Percentiles rank a stretch among this genome's conserved stretches.
Evolutionary conservation across 2,888 invertebrate species (phyloP).

Genomic region (Eremobia ochroleuca): DNA sequence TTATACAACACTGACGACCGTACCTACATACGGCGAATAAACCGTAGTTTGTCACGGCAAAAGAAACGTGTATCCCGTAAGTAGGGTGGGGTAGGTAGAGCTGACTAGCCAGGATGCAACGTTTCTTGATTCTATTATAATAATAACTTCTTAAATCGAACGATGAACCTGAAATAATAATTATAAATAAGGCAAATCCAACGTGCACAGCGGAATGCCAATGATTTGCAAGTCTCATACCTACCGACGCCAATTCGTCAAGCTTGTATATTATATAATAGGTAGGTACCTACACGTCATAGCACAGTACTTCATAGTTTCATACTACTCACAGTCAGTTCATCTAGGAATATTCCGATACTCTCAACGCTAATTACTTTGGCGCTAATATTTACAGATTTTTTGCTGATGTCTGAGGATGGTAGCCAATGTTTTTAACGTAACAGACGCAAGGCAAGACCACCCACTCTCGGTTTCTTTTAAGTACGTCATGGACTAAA

Average conservation of each 20-base stretch:
- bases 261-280: constrained; percentile 2
- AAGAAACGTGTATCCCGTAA: neutral
- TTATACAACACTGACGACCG: too few relatives aligned
- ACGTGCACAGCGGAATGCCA: neutral
- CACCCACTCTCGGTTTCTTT: constrained; percentile 17
- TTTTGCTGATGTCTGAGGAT: constrained; percentile 6
- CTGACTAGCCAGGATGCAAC: neutral
- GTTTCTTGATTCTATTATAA: neutral
- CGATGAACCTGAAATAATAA: neutral
- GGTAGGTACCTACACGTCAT: neutral
- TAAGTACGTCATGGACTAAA: constrained; percentile 8
- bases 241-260: constrained; percentile 19
- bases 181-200: neutral
- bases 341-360: constrained; percentile 17
- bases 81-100: neutral
- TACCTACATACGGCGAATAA: too few relatives aligned
- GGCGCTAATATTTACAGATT: constrained; percentile 14
- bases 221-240: constrained; percentile 13
- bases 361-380: constrained; percentile 17
- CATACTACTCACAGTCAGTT: neutral
- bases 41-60: neutral
- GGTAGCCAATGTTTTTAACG: constrained; percentile 7
- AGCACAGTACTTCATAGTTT: neutral
- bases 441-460: neutral
- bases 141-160: neutral